phyloP scores from a whole-genome alignment of 2,888 invertebrate species.

The Polyploca ridens region DNA sequence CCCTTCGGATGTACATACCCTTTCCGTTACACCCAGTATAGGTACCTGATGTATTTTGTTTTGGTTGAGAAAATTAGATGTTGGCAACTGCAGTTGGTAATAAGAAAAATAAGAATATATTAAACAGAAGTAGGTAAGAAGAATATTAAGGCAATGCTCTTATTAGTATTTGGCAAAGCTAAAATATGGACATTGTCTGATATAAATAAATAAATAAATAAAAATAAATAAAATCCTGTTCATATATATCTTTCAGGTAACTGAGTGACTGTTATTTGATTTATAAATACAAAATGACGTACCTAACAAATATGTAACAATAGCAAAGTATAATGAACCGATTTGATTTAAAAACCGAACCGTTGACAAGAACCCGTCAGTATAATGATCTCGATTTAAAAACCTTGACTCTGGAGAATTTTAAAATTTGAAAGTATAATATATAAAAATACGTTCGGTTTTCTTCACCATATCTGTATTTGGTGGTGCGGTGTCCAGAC shows the following conservation, averaged over 20 bases:
- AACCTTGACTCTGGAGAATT: conserved; percentile 56
- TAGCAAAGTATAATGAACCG: conserved; percentile 20
- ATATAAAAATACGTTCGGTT: conserved; percentile 54
- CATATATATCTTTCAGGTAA: neutral
- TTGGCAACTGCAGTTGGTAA: no score
- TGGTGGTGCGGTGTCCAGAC: conserved; percentile 56
- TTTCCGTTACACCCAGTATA: no score
- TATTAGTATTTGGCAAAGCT: no score
- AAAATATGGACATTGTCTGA: no score
- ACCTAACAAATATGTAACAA: conserved; percentile 18
- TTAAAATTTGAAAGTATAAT: conserved; percentile 79
- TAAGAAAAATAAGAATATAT: no score
- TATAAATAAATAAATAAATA: no score
- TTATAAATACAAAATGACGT: neutral
- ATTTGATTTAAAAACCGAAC: conserved; percentile 28
- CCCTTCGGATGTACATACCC: no score
- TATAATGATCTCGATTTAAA: conserved; percentile 63
- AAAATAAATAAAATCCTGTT: no score
- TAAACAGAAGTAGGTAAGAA: no score
- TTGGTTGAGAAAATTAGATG: no score
- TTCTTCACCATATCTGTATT: conserved; percentile 51
- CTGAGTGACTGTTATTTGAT: neutral
- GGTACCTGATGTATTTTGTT: no score
- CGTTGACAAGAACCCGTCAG: conserved; percentile 51
- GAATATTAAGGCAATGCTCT: no score